Base-by-base conservation (phyloP, 1,140 invertebrate species). In the Temnothorax curvispinosus region DNA sequence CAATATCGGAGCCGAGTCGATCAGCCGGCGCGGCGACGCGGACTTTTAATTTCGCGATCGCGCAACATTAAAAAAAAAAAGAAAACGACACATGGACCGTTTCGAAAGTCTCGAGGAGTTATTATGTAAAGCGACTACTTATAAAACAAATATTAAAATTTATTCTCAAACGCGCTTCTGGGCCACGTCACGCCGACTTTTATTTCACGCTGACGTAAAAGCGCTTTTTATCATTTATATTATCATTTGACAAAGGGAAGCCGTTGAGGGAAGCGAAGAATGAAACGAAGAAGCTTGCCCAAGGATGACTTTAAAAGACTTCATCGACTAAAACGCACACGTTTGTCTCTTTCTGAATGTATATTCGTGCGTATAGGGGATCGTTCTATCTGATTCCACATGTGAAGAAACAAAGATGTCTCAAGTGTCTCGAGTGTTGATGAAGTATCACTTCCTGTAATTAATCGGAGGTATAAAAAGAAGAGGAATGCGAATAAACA, bases 141-240 rank as follows among this genome's bases (percentile, higher is more conserved):
- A 38, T 50, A 60, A 75, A 54, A 71, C 41, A 84, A 84, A 84
- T 75, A 84, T 84, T 58, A 27, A 84, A 74, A 84, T 84, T 74
- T 84, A 84, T 84, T 84, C 80, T 50, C 41, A 32, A 71, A 71
- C 27, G 21, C 44, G 32, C 27, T 41, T 75, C 69, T 47, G 54
- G 41, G 27, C 13, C 41, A 58, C 52, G 11, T 11, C 47, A 41
- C 52, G 4, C 15, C 65, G 9, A 82, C n/a, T 74, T 75, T 50
- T 58, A 84, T 35, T 75, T 60, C 27, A 2, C 44, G 41, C 44
- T 84, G 56, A 84, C 54, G 52, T 21, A 82, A 72, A 44, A 60
- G 27, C 78, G 32, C 6, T 74, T 82, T 74, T 82, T 74, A 82
- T 72, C 47, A 82, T 74, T 60, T 47, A 60, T 58, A 71, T 81